Percentiles rank a stretch among this genome's conserved stretches.
phyloP scores from a whole-genome alignment of 2,113 vertebrate species.

The Mugil cephalus region DNA sequence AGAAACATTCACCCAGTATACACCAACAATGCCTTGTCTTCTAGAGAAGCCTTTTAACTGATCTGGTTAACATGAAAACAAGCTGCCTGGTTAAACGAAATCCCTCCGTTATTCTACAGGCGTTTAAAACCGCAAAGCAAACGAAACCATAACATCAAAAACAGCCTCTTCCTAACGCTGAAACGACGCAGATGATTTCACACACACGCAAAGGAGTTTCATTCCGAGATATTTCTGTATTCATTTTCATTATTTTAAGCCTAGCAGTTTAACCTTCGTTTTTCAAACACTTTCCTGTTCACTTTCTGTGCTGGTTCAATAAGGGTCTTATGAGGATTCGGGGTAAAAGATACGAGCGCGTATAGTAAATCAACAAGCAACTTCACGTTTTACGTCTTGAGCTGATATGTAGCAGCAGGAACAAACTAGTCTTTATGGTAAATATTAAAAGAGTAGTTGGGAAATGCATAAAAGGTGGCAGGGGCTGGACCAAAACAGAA shows the following conservation, averaged over 20 bases:
- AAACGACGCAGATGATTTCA: slow-evolving; percentile 15
- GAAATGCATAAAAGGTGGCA: not conserved
- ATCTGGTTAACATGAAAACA: not conserved
- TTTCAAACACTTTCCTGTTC: not conserved
- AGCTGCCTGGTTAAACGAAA: slow-evolving; percentile 12
- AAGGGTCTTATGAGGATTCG: not conserved
- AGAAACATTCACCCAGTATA: not conserved
- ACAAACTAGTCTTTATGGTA: not conserved
- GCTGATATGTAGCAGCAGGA: not conserved
- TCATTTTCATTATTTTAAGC: slow-evolving; percentile 15
- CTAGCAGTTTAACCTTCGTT: not conserved
- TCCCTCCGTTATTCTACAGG: not conserved
- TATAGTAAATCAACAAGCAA: too few species aligned
- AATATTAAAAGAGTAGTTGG: not conserved
- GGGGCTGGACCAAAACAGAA: slow-evolving; percentile 18
- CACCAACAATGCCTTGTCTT: not conserved
- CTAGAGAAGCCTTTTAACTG: not conserved
- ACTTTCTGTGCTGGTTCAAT: not conserved
- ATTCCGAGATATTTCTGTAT: slow-evolving; percentile 48
- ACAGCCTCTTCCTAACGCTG: slow-evolving; percentile 43
- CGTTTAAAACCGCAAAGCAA: slow-evolving; percentile 7
- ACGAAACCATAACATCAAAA: slow-evolving; percentile 39
- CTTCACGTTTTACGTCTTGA: not conserved
- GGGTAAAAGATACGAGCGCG: not conserved
- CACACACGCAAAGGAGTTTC: slow-evolving; percentile 51